phyloP scores from a whole-genome alignment of 2,888 invertebrate genomes.

The Nymphalis urticae region DNA sequence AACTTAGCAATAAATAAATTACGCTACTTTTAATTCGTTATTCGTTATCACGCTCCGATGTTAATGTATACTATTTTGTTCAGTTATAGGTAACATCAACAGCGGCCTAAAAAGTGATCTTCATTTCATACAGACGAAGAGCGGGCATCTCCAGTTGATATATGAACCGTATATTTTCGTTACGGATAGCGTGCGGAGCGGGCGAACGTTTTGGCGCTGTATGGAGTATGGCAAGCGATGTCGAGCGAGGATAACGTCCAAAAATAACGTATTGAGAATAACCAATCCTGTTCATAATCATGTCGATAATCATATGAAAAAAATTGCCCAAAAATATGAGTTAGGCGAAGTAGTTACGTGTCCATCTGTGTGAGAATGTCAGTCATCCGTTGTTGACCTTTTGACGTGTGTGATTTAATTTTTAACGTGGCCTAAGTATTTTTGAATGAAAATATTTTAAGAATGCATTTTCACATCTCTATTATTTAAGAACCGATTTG shows the following conservation, averaged over 20 bases:
- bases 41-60: constrained; percentile 7
- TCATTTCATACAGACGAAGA: constrained; percentile 77
- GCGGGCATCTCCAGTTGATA: constrained; percentile 74
- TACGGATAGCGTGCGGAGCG: constrained; percentile 76
- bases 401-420: constrained; percentile 29
- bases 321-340: constrained; percentile 72
- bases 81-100: constrained; percentile 65
- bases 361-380: constrained; percentile 58
- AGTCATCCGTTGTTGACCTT: constrained; percentile 9
- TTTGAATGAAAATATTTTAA: constrained; percentile 13
- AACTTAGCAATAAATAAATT: background rate
- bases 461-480: constrained; percentile 1
- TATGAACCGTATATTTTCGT: constrained; percentile 77
- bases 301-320: constrained; percentile 66
- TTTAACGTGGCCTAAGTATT: constrained; percentile 12
- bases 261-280: constrained; percentile 70
- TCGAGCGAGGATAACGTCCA: constrained; percentile 76
- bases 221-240: constrained; percentile 77
- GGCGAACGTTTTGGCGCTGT: constrained; percentile 77
- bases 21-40: background rate
- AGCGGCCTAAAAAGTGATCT: constrained; percentile 66
- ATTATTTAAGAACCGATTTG: constrained; percentile 12
- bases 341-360: constrained; percentile 75
- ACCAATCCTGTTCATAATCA: constrained; percentile 77
- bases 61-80: constrained; percentile 36